Conservation (phyloP, 2,888 invertebrate genomes). For the Ormyrus thymus region DNA sequence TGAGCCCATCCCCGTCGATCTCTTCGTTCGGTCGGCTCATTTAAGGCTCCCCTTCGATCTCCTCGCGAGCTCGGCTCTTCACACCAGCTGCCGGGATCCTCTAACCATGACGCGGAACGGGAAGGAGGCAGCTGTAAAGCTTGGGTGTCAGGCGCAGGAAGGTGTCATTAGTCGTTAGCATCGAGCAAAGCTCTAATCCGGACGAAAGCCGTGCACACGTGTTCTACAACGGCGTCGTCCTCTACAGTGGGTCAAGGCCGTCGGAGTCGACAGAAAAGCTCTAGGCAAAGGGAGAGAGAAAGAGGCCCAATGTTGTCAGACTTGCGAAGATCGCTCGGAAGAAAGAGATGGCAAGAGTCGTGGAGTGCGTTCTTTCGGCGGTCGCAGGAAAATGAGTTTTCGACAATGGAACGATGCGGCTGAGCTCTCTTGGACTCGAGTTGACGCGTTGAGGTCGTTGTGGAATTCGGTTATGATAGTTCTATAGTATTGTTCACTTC, state of each 20-base stretch:
- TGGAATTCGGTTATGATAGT: neutral
- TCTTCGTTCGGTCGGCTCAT: too few relatives aligned
- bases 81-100: too few relatives aligned
- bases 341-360: neutral
- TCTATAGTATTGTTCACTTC: neutral
- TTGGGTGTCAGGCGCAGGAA: too few relatives aligned
- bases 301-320: neutral
- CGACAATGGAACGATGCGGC: neutral
- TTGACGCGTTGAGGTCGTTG: neutral
- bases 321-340: constrained; percentile 18
- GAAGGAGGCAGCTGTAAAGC: too few relatives aligned
- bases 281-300: neutral
- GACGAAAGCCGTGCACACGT: too few relatives aligned
- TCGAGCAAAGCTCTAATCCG: too few relatives aligned
- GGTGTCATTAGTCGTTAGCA: too few relatives aligned
- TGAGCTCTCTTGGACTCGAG: neutral
- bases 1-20: neutral
- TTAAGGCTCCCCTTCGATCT: too few relatives aligned
- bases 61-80: too few relatives aligned
- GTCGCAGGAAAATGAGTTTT: too few relatives aligned
- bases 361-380: neutral
- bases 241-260: constrained; percentile 43
- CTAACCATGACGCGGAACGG: too few relatives aligned
- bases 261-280: neutral
- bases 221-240: neutral